These are phyloP conservation scores for Lacerta bilineata DNA, from an alignment of 2,797 vertebrate genomes.

Conservation along the genomic window DNA sequence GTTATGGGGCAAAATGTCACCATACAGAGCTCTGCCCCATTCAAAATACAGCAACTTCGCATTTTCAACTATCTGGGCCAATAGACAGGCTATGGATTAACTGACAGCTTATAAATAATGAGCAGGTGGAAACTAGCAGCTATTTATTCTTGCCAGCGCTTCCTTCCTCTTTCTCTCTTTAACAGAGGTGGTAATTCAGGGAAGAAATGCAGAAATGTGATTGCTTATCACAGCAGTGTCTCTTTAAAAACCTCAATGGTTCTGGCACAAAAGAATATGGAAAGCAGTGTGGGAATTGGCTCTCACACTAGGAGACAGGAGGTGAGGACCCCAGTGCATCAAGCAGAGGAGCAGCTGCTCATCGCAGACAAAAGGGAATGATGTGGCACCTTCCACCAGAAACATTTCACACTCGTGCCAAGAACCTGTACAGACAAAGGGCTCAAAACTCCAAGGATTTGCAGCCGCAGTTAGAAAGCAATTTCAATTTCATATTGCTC, in stretches of 20 bases:
- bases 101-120: constrained; percentile 9
- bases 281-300: background rate
- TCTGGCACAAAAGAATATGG: background rate
- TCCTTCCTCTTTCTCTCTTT: background rate
- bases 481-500: constrained; percentile 49
- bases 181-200: background rate
- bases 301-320: background rate
- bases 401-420: background rate
- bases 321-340: background rate
- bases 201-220: background rate
- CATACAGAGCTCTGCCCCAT: background rate
- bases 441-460: constrained; percentile 28
- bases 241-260: background rate
- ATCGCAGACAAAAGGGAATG: constrained; percentile 25
- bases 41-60: background rate
- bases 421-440: constrained; percentile 19
- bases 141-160: background rate
- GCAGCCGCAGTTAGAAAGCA: constrained; percentile 28
- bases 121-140: background rate
- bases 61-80: background rate
- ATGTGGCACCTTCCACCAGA: constrained; percentile 26
- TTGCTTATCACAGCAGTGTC: background rate
- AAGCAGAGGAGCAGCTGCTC: constrained; percentile 22
- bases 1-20: background rate
- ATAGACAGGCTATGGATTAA: background rate